Evolutionary conservation across 2,113 vertebrate species (phyloP).

Genomic region (Eupsittula cactorum): DNA sequence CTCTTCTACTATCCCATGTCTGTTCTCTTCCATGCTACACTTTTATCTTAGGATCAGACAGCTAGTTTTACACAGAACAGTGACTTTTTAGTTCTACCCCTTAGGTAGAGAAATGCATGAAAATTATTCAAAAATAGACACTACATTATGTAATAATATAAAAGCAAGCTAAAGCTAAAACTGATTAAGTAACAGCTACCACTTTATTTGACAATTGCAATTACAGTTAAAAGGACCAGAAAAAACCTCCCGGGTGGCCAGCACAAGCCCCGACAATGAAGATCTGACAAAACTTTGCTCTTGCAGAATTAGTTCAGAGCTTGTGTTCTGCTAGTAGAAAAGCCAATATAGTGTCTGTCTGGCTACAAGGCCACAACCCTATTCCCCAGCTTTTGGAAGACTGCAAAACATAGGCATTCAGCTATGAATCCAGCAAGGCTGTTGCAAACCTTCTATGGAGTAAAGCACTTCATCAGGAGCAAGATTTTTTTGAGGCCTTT

Average conservation of each 20-base stretch:
- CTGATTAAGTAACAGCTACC: neutral
- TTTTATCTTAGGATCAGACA: neutral
- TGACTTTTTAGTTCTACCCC: neutral
- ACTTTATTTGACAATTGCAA: neutral
- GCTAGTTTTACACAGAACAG: neutral
- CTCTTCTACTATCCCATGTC: neutral
- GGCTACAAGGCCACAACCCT: neutral
- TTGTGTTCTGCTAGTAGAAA: neutral
- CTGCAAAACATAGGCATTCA: neutral
- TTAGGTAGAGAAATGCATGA: neutral
- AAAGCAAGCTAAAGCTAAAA: neutral
- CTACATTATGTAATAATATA: neutral
- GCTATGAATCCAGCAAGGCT: neutral
- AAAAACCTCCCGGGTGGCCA: neutral
- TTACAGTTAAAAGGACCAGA: neutral
- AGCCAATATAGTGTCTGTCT: neutral
- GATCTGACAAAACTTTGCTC: neutral
- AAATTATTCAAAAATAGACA: neutral
- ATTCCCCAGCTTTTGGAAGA: neutral
- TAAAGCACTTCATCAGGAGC: neutral
- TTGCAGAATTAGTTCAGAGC: neutral
- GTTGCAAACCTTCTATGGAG: neutral
- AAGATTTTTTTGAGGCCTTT: neutral
- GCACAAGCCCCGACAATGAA: neutral
- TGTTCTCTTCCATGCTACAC: neutral